Evolutionary conservation across 2,113 vertebrate species (phyloP).

Genomic region (Aphyosemion australe): DNA sequence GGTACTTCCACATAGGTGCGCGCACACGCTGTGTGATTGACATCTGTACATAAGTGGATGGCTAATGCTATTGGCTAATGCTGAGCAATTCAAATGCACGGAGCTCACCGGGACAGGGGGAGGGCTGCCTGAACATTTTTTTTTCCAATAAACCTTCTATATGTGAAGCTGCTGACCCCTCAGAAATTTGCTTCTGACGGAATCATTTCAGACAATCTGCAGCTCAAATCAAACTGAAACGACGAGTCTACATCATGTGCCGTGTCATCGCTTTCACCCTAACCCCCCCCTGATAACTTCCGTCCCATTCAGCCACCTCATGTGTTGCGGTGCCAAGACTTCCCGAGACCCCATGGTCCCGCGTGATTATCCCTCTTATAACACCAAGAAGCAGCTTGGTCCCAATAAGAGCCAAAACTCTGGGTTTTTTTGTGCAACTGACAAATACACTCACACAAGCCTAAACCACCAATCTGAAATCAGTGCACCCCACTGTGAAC

Average conservation of each 20-base stretch:
- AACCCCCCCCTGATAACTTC: slow-evolving; percentile 85
- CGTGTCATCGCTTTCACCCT: slow-evolving; percentile 89
- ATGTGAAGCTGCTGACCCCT: slow-evolving; percentile 81
- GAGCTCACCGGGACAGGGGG: too few species aligned
- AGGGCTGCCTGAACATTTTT: too few species aligned
- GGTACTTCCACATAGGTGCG: too few species aligned
- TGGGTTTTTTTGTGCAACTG: slow-evolving; percentile 41
- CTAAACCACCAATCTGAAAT: slow-evolving; percentile 83
- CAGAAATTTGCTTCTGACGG: slow-evolving; percentile 70
- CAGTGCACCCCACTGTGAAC: slow-evolving; percentile 80
- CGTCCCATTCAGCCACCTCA: slow-evolving; percentile 83
- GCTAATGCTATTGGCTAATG: too few species aligned
- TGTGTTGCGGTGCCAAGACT: slow-evolving; percentile 73
- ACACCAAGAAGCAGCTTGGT: slow-evolving; percentile 85
- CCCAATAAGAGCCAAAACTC: slow-evolving; percentile 72
- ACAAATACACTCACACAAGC: slow-evolving; percentile 22
- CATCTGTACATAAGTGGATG: too few species aligned
- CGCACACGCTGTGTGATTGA: too few species aligned
- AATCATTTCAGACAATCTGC: slow-evolving; percentile 74
- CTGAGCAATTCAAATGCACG: too few species aligned
- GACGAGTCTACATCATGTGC: slow-evolving; percentile 90
- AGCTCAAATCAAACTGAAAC: slow-evolving; percentile 89
- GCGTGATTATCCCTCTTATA: slow-evolving; percentile 93
- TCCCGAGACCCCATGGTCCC: slow-evolving; percentile 80
- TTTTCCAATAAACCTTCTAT: slow-evolving; percentile 55